Percentiles rank a stretch among this genome's conserved stretches.
phyloP scores from a whole-genome alignment of 2,113 vertebrate genomes.

The Vicugna pacos region DNA sequence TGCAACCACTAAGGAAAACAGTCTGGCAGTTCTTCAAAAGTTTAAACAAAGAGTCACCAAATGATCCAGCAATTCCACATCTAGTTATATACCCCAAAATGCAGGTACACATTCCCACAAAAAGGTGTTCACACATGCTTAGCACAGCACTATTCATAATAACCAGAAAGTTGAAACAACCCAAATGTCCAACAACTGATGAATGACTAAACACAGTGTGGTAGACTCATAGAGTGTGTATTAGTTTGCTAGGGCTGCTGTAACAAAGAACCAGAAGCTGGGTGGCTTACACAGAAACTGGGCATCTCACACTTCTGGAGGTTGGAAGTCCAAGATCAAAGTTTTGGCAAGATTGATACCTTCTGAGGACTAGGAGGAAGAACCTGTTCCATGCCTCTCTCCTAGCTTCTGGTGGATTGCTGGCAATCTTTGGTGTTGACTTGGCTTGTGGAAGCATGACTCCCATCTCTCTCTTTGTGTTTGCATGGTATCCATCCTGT shows the following conservation, averaged over 20 bases:
- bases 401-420: background rate
- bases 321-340: background rate
- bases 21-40: background rate
- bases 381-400: background rate
- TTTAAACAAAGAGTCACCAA: background rate
- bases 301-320: background rate
- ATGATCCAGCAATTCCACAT: background rate
- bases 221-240: background rate
- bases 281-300: background rate
- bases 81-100: background rate
- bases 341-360: background rate
- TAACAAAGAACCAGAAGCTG: background rate
- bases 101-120: background rate
- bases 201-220: background rate
- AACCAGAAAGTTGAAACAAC: background rate
- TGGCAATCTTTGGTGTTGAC: background rate
- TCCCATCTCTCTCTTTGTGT: background rate
- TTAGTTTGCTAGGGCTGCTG: background rate
- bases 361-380: background rate
- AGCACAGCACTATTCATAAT: background rate
- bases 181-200: background rate
- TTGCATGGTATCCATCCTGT: background rate
- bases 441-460: background rate
- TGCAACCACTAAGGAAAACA: background rate
- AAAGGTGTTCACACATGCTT: too few species aligned